A percentile compares a stretch with the other conserved stretches of the same genome.
These are phyloP conservation scores for Caretta caretta DNA, from an alignment of 2,113 vertebrate species.

Conservation along the genomic window DNA sequence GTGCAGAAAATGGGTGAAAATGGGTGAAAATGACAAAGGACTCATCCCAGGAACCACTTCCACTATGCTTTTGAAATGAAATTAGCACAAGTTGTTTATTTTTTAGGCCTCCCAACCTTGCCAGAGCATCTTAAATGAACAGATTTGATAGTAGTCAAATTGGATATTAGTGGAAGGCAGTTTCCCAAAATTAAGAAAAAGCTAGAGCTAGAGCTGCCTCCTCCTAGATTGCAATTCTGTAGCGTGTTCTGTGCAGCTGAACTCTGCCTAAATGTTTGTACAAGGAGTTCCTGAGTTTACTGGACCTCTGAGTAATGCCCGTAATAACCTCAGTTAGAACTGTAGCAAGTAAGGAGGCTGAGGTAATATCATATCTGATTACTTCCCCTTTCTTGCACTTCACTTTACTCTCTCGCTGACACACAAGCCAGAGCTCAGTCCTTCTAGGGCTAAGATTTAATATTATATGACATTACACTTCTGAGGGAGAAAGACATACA, in stretches of 20 bases:
- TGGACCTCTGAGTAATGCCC: neutral
- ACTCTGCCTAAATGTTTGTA: neutral
- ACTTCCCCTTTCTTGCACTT: neutral
- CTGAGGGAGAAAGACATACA: neutral
- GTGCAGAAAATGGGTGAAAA: neutral
- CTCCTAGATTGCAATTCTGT: neutral
- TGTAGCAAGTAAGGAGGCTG: neutral
- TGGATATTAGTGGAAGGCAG: neutral
- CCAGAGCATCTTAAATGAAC: neutral
- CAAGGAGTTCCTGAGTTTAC: neutral
- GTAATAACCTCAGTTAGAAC: neutral
- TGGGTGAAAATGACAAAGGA: rapidly evolving
- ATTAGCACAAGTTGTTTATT: neutral
- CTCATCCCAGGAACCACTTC: neutral
- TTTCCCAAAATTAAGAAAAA: neutral
- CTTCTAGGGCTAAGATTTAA: no score
- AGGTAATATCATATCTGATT: neutral
- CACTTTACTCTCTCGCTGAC: neutral
- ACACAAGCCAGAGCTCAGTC: neutral
- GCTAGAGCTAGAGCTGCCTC: neutral
- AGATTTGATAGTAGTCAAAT: neutral
- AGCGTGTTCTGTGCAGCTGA: neutral
- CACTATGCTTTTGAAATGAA: neutral
- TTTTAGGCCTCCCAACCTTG: neutral
- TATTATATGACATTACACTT: neutral